phyloP scores from a whole-genome alignment of 2,797 vertebrate species.

The Bradypodion pumilum region DNA sequence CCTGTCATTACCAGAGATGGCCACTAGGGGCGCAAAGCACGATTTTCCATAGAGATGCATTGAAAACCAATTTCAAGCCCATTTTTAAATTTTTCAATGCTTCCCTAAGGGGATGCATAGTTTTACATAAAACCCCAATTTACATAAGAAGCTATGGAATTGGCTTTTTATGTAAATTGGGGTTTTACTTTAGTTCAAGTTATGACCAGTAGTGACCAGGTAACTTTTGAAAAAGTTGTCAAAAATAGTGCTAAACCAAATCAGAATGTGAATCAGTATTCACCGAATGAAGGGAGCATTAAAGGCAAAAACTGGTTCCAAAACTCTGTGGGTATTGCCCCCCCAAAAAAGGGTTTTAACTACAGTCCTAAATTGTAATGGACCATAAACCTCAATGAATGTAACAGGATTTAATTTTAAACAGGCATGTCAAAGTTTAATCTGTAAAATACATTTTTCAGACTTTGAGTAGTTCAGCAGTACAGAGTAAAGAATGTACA shows the following conservation, averaged over 20 bases:
- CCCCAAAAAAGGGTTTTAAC: not conserved
- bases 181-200: too few species aligned
- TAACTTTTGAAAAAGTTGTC: not conserved
- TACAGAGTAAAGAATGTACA: not conserved
- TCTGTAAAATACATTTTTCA: not conserved
- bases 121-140: too few species aligned
- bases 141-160: too few species aligned
- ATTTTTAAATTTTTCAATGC: too few species aligned
- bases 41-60: too few species aligned
- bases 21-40: too few species aligned
- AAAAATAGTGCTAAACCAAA: not conserved
- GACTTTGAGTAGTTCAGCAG: not conserved
- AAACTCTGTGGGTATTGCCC: not conserved
- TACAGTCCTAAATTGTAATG: not conserved
- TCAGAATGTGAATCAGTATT: not conserved
- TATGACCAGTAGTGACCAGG: too few species aligned
- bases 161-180: too few species aligned
- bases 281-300: not conserved
- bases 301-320: not conserved
- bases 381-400: not conserved
- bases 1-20: too few species aligned
- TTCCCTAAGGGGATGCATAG: too few species aligned
- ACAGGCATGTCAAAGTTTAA: not conserved
- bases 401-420: not conserved
- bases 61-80: too few species aligned